These are phyloP conservation scores for Carcina quercana DNA, from an alignment of 2,888 invertebrate species.

Conservation along the genomic window DNA sequence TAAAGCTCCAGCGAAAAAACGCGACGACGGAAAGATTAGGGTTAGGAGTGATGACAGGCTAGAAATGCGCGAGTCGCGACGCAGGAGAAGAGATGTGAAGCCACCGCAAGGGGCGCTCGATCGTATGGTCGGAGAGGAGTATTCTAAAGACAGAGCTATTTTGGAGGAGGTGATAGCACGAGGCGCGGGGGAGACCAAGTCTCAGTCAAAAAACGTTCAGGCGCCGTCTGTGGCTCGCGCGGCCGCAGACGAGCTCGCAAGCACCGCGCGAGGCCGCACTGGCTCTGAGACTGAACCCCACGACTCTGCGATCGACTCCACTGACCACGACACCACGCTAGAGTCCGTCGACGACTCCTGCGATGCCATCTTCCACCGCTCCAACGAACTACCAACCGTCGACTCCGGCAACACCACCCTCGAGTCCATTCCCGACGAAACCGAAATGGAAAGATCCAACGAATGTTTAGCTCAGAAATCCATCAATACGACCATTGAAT, in stretches of 20 bases:
- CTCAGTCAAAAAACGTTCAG: constrained; percentile 81
- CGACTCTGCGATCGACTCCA: constrained; percentile 27
- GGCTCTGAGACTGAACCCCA: constrained; percentile 62
- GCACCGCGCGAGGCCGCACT: constrained; percentile 49
- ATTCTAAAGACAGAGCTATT: constrained; percentile 39
- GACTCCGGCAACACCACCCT: constrained; percentile 29
- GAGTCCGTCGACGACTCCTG: constrained; percentile 5
- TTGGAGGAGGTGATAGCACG: constrained; percentile 80
- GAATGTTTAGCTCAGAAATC: constrained; percentile 58
- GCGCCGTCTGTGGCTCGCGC: constrained; percentile 82
- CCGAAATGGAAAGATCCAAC: constrained; percentile 47
- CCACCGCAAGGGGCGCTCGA: constrained; percentile 29
- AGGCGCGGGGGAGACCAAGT: constrained; percentile 42
- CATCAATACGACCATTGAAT: constrained; percentile 48
- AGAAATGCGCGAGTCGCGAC: constrained; percentile 12
- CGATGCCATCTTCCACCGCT: constrained; percentile 17
- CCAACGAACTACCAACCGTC: constrained; percentile 26
- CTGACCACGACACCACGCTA: constrained; percentile 8
- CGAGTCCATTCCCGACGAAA: constrained; percentile 24
- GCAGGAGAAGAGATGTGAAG: constrained; percentile 5
- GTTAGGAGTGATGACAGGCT: constrained; percentile 39
- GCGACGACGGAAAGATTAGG: constrained; percentile 23
- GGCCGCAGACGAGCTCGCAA: constrained; percentile 59
- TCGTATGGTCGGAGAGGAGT: constrained; percentile 38
- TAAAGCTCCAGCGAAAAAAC: constrained; percentile 25